Evolutionary conservation across 2,113 vertebrate species (phyloP), one percentile per base, ranked within the genome.

Genomic region (Rattus rattus): DNA sequence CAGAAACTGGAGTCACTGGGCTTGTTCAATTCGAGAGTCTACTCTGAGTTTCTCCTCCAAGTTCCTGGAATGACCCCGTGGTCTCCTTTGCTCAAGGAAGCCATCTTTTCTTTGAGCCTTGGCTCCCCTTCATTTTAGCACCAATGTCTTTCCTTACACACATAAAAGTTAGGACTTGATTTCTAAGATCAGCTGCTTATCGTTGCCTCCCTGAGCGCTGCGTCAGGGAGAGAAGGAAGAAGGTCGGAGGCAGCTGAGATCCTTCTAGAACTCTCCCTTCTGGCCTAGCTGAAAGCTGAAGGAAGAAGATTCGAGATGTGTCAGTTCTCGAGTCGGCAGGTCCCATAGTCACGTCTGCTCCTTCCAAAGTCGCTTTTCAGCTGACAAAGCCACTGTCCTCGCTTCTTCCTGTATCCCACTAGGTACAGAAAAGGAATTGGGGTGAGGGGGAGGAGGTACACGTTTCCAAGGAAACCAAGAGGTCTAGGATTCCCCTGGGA

Each of bases 361-460:
- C 70, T 92, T 52, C 76, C 59, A 92, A 93, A 92, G 88, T 88
- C 95, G 92, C 47, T 14, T 70, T 90, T 90, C 92, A 86, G 88
- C n/a, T 86, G 89, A 88, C 89, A 95, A 94, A 97, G 88, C 84
- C 96, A 88, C 59, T 11, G 47, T 49, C 83, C 56, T 87, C 87
- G 95, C 94, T 97, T 97, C 94, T 96, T 96, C 90, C 95, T 90
- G 79, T 79, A 65, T 88, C 91, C 79, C 72, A 88, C 70, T 52
- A 97, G 72, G 83, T 96, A 54, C 67, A 79, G 89, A 94, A 96
- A 91, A 93, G 96, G 94, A 88, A 3, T 69, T 92, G 97, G 96
- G 69, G 19, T 12, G 17, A 90, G 33, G 20, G 77, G 95, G 96
- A 97, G 90, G 97, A 98, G 97, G 97, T 97, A 97, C 94, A 26